phyloP scores from a whole-genome alignment of 2,797 vertebrate genomes.

The Echiichthys vipera region DNA sequence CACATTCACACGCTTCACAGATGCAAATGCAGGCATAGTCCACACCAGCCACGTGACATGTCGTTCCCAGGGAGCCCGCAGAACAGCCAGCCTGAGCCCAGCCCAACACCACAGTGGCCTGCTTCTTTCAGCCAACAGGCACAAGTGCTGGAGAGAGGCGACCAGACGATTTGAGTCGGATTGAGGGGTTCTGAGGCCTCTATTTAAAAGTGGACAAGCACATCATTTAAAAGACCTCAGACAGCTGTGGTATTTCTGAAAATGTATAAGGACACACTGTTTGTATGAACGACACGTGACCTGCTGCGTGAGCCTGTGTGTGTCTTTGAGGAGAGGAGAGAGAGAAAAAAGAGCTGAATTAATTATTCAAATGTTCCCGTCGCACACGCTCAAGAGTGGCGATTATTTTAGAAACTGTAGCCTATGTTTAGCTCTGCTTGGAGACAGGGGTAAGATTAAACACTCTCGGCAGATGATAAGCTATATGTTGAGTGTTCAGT shows the following conservation, averaged over 20 bases:
- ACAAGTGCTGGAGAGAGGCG: slow-evolving; percentile 23
- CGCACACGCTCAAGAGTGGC: slow-evolving; percentile 23
- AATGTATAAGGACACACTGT: slow-evolving; percentile 29
- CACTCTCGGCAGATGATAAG: slow-evolving; percentile 50
- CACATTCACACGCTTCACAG: slow-evolving; percentile 42
- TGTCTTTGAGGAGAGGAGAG: slow-evolving; percentile 39
- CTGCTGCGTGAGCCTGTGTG: slow-evolving; percentile 27
- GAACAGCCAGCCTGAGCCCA: slow-evolving; percentile 13
- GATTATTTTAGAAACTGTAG: slow-evolving; percentile 66
- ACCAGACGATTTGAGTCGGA: slow-evolving; percentile 35
- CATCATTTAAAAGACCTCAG: slow-evolving; percentile 53
- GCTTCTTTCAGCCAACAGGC: slow-evolving; percentile 23
- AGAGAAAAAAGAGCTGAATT: slow-evolving; percentile 44
- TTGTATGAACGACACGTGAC: slow-evolving; percentile 37
- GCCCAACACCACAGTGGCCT: slow-evolving; percentile 34
- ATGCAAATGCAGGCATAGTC: slow-evolving; percentile 53
- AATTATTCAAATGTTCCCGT: slow-evolving; percentile 72
- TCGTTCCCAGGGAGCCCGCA: slow-evolving; percentile 31
- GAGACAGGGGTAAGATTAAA: slow-evolving; percentile 44
- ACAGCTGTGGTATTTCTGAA: slow-evolving; percentile 51
- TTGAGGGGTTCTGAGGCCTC: slow-evolving; percentile 29
- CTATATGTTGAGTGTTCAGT: slow-evolving; percentile 22
- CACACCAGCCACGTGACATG: slow-evolving; percentile 56
- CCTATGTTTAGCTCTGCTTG: slow-evolving; percentile 60
- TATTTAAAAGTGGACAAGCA: slow-evolving; percentile 53